Base-by-base conservation (phyloP, 2,888 invertebrate species). In the Malthinus flaveolus region DNA sequence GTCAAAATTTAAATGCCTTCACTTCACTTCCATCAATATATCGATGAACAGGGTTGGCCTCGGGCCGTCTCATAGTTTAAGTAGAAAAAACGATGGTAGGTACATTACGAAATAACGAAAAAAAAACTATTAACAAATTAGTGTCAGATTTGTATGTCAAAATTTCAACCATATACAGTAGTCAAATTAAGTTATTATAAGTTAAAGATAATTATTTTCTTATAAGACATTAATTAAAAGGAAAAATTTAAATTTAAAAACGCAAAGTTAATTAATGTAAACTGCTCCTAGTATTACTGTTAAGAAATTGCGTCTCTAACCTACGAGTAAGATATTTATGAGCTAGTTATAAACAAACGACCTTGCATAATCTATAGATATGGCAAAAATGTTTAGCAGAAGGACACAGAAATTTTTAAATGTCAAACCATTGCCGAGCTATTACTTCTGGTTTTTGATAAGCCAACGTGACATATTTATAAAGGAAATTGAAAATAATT, bases 281-380 rank as follows among this genome's bases (percentile, higher is more conserved):
- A 61, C 60, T 56, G 37, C 48, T 34, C 33, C 53, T 56, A 53
- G 49, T 56, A 56, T 36, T 39, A 36, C 56, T 56, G 52, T 46
- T 56, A 52, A 53, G 49, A 51, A 53, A 56, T 46, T 61, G 53
- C 56, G 60, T 42, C 52, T 52, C 53, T 53, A 56, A 61, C 48
- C 60, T 52, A 48, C 51, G 32, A 49, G 45, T 37, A 56, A 62
- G 59, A 62, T 62, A 56, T 62, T 62, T 62, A 62, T 49, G 62
- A 54, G 56, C 62, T 52, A 60, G 59, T 62, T 62, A 59, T 53
- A 57, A 34, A 57, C 54, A 61, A 42, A 12, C 62, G 62, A 62
- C 62, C 62, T 62, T 62, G 62, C 56, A 62, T 62, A 62, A 62
- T 62, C 62, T 53, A 54, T 59, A 53, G 62, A 61, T 61, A 57